phyloP scores from a whole-genome alignment of 2,113 vertebrate genomes.

The Syrmaticus mikado region DNA sequence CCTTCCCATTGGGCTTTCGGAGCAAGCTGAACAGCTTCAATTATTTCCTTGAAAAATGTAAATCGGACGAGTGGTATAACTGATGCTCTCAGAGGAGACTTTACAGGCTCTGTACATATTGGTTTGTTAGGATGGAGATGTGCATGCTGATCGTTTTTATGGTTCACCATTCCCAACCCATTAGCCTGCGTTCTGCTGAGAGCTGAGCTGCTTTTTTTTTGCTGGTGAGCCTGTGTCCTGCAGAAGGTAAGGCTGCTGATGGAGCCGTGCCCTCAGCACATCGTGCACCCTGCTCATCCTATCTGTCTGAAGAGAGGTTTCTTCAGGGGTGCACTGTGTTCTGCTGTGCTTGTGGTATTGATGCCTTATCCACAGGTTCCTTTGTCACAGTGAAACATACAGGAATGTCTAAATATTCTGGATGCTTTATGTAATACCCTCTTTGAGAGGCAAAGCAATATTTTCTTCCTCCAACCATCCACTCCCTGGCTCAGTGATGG shows the following conservation, averaged over 20 bases:
- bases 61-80: neutral
- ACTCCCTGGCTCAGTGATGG: conserved; percentile 1
- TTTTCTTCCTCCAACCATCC: conserved; percentile 1
- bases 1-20: neutral
- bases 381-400: neutral
- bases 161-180: neutral
- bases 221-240: neutral
- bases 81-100: conserved; percentile 36
- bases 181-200: neutral
- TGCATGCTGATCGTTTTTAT: neutral
- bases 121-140: conserved; percentile 21
- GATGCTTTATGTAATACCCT: conserved; percentile 1
- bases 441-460: neutral
- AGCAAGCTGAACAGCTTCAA: conserved; percentile 27
- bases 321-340: neutral
- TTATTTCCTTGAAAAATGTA: conserved; percentile 53
- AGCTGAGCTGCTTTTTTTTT: neutral
- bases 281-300: neutral
- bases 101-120: conserved; percentile 3
- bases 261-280: neutral
- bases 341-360: neutral
- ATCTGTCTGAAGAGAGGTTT: neutral
- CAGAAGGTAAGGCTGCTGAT: neutral
- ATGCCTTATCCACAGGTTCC: neutral
- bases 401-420: neutral